Evolutionary conservation across 2,888 invertebrate species (phyloP).

Genomic region (Scaptomyza polygonia): DNA sequence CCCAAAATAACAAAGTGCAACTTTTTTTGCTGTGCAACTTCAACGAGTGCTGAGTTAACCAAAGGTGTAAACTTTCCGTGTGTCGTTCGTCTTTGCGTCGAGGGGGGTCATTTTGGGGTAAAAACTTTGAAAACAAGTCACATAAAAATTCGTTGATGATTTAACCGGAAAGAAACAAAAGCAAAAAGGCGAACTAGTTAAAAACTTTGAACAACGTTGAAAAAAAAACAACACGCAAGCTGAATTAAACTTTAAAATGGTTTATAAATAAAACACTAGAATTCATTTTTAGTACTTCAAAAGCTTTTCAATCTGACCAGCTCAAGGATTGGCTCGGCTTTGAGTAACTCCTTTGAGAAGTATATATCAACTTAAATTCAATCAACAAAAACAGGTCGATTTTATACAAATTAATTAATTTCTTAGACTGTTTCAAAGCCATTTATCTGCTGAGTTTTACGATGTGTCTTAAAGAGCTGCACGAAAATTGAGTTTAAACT

Average conservation of each 20-base stretch:
- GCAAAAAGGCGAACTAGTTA: constrained; percentile 22
- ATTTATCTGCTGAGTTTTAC: background rate
- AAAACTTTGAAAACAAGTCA: constrained; percentile 54
- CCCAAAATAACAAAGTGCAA: constrained; percentile 16
- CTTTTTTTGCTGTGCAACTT: background rate
- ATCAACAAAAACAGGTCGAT: background rate
- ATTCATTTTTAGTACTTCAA: constrained; percentile 19
- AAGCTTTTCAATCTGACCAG: constrained; percentile 12
- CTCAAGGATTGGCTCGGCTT: constrained; percentile 3
- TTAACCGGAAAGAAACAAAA: constrained; percentile 27
- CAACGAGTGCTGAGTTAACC: constrained; percentile 14
- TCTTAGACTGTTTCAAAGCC: background rate
- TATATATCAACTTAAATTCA: background rate
- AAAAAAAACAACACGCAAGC: constrained; percentile 36
- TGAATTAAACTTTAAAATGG: constrained; percentile 8
- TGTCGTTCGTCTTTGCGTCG: background rate
- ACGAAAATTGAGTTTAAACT: background rate
- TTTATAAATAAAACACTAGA: constrained; percentile 7
- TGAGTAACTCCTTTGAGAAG: background rate
- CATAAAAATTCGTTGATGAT: constrained; percentile 58
- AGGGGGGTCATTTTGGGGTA: constrained; percentile 8
- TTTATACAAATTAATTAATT: background rate
- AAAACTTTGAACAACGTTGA: constrained; percentile 41
- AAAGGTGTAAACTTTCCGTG: constrained; percentile 47
- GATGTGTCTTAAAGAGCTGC: background rate